Evolutionary conservation across 2,113 vertebrate species (phyloP).

Genomic region (Nibea albiflora): DNA sequence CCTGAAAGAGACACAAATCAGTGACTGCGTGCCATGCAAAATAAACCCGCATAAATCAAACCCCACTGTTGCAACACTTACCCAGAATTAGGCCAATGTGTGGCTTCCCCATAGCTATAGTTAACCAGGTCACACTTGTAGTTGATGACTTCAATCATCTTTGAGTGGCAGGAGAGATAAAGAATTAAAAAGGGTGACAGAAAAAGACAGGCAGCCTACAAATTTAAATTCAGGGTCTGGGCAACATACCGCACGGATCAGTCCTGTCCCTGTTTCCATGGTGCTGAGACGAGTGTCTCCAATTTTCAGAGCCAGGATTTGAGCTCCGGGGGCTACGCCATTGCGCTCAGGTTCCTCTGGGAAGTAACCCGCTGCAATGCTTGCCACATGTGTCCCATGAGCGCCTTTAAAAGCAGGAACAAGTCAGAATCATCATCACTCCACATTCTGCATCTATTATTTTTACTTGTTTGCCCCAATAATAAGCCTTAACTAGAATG

Average conservation of each 20-base stretch:
- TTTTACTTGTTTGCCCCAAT: too few relatives aligned
- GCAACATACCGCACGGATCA: slow-evolving; percentile 93
- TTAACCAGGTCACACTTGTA: slow-evolving; percentile 99
- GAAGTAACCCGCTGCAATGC: slow-evolving; percentile 96
- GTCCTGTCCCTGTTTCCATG: slow-evolving; percentile 98
- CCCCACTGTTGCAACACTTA: slow-evolving; percentile 71
- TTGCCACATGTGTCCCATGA: slow-evolving; percentile 98
- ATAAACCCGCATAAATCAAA: not conserved
- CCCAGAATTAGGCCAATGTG: slow-evolving; percentile 99
- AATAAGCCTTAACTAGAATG: not conserved
- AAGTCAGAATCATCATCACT: not conserved
- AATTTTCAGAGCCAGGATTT: slow-evolving; percentile 96
- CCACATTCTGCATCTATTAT: not conserved
- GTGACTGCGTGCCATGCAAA: not conserved
- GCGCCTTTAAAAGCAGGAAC: slow-evolving; percentile 84
- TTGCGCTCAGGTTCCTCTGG: slow-evolving; percentile 96
- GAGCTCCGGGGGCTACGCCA: slow-evolving; percentile 95
- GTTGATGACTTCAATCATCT: slow-evolving; percentile 99
- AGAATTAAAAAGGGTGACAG: not conserved
- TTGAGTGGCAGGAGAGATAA: slow-evolving; percentile 43
- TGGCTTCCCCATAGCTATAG: slow-evolving; percentile 98
- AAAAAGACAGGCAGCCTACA: not conserved
- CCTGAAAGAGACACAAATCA: slow-evolving; percentile 78
- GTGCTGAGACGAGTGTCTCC: slow-evolving; percentile 97
- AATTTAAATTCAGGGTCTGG: not conserved